These are phyloP conservation scores for Athalia rosae DNA, from an alignment of 2,888 invertebrate genomes.

Conservation along the genomic window DNA sequence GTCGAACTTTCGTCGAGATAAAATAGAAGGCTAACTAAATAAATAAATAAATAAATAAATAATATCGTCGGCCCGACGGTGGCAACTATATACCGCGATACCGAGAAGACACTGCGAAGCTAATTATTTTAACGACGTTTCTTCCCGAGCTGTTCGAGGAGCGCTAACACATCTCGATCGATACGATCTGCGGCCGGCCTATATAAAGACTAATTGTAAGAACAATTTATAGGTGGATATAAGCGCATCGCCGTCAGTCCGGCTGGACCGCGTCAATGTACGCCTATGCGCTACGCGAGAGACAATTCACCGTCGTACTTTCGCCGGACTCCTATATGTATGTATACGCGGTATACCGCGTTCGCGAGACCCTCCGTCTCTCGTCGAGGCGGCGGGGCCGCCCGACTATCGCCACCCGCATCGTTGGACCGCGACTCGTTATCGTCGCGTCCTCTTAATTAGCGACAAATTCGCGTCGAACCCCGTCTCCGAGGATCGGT, in stretches of 20 bases:
- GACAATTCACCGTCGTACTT: too few relatives aligned
- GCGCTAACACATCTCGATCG: constrained; percentile 27
- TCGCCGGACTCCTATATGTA: too few relatives aligned
- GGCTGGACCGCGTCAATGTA: too few relatives aligned
- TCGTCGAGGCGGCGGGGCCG: not conserved
- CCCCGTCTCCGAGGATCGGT: not conserved
- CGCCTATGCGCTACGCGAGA: too few relatives aligned
- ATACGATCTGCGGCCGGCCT: constrained; percentile 25
- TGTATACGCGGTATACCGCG: too few relatives aligned
- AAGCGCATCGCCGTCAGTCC: not conserved
- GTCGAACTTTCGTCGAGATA: too few relatives aligned
- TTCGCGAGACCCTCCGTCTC: too few relatives aligned
- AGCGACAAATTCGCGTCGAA: constrained; percentile 35
- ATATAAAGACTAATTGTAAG: not conserved
- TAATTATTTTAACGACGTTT: constrained; percentile 35
- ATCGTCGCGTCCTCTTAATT: constrained; percentile 25
- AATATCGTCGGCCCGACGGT: not conserved
- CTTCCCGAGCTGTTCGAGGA: constrained; percentile 12
- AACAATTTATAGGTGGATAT: constrained; percentile 18
- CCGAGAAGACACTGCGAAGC: not conserved
- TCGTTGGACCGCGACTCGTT: constrained; percentile 15
- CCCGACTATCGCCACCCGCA: not conserved
- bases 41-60: not conserved
- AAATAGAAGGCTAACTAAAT: not conserved
- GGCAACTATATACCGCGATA: not conserved